Conservation (phyloP, 1,140 invertebrate genomes). For the Aplysia californica region DNA sequence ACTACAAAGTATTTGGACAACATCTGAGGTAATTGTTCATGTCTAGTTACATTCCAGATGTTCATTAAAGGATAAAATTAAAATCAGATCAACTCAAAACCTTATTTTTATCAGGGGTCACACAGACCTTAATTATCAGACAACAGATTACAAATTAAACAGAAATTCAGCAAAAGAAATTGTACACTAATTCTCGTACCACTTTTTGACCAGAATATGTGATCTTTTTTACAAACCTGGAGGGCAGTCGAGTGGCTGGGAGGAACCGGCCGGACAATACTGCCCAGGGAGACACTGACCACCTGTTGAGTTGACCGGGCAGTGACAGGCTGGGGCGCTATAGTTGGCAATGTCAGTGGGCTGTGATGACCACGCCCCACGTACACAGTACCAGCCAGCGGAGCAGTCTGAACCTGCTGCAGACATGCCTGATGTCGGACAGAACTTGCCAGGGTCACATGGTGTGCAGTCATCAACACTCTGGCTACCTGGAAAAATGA, state of each 20-base stretch:
- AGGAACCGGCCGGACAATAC: constrained; percentile 58
- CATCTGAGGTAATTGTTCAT: no score
- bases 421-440: constrained; percentile 50
- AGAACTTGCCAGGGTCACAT: constrained; percentile 57
- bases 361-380: constrained; percentile 52
- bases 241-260: constrained; percentile 44
- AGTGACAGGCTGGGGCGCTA: constrained; percentile 52
- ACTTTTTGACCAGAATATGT: no score
- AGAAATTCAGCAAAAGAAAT: no score
- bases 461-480: constrained; percentile 49
- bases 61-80: no score
- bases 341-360: constrained; percentile 55
- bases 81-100: no score
- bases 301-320: constrained; percentile 58
- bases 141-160: no score
- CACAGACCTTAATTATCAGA: no score
- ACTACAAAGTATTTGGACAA: no score
- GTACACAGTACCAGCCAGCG: constrained; percentile 61
- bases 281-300: constrained; percentile 58
- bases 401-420: constrained; percentile 48
- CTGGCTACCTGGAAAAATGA: constrained; percentile 21
- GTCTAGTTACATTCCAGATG: no score
- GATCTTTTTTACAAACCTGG: no score
- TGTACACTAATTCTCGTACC: no score
- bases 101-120: no score